phyloP scores from a whole-genome alignment of 2,888 invertebrate genomes.

The Dioctria rufipes region DNA sequence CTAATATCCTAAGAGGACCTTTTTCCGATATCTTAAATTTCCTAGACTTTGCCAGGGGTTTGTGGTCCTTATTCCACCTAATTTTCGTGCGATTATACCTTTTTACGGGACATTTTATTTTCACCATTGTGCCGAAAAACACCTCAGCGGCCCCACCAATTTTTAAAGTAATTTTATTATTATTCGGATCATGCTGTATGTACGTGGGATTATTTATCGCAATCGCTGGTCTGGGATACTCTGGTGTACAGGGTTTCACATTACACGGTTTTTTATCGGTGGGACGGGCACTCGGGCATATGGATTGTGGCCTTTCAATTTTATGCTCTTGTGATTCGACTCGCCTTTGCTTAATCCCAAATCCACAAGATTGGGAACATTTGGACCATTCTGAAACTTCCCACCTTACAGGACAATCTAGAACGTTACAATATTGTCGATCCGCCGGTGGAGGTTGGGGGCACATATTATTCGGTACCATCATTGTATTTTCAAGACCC shows the following conservation, averaged over 20 bases:
- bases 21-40: slow-evolving; percentile 92
- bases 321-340: slow-evolving; percentile 92
- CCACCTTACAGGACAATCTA: slow-evolving; percentile 95
- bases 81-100: slow-evolving; percentile 85
- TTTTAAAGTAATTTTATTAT: slow-evolving; percentile 86
- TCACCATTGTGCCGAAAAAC: slow-evolving; percentile 91
- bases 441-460: slow-evolving; percentile 92
- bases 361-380: slow-evolving; percentile 92
- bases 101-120: slow-evolving; percentile 94
- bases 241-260: slow-evolving; percentile 82
- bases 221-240: slow-evolving; percentile 82
- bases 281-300: slow-evolving; percentile 84
- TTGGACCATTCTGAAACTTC: slow-evolving; percentile 90
- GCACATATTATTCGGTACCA: slow-evolving; percentile 93
- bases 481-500: slow-evolving; percentile 89
- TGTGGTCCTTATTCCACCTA: slow-evolving; percentile 91
- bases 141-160: slow-evolving; percentile 93
- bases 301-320: slow-evolving; percentile 82
- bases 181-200: slow-evolving; percentile 86
- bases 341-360: slow-evolving; percentile 87
- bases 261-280: slow-evolving; percentile 88
- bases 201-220: slow-evolving; percentile 86
- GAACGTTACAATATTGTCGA: slow-evolving; percentile 91
- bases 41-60: slow-evolving; percentile 82
- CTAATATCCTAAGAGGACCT: slow-evolving; percentile 89